phyloP scores from a whole-genome alignment of 2,113 vertebrate genomes.

The Tricholaema leucomelas region DNA sequence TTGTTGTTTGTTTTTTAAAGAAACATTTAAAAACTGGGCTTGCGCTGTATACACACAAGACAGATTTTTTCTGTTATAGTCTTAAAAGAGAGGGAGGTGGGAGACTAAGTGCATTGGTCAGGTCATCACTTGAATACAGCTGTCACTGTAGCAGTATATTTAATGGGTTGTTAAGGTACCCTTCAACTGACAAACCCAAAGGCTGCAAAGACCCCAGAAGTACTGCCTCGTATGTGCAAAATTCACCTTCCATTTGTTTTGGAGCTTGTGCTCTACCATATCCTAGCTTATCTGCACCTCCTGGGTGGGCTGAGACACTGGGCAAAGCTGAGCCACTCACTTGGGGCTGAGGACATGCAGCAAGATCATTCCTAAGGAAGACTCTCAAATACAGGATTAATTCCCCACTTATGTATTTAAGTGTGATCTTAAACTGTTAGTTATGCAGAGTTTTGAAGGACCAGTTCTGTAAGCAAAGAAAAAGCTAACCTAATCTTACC shows the following conservation, averaged over 20 bases:
- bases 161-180: background rate
- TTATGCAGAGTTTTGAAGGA: background rate
- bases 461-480: background rate
- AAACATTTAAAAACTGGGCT: background rate
- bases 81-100: no score
- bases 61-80: background rate
- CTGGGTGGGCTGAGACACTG: background rate
- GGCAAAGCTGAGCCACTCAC: background rate
- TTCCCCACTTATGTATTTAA: background rate
- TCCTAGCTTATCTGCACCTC: background rate
- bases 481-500: background rate
- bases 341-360: background rate
- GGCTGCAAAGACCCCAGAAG: background rate
- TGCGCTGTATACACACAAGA: background rate
- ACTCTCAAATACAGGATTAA: background rate
- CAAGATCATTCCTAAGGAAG: background rate
- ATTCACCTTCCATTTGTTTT: background rate
- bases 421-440: background rate
- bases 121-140: background rate
- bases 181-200: background rate
- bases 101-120: background rate
- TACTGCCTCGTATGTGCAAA: background rate
- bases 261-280: background rate
- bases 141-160: background rate
- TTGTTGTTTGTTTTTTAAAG: background rate